A percentile compares a stretch with the other conserved stretches of the same genome.
Conservation (phyloP, 2,797 vertebrate genomes). For the Malurus leucopterus region DNA sequence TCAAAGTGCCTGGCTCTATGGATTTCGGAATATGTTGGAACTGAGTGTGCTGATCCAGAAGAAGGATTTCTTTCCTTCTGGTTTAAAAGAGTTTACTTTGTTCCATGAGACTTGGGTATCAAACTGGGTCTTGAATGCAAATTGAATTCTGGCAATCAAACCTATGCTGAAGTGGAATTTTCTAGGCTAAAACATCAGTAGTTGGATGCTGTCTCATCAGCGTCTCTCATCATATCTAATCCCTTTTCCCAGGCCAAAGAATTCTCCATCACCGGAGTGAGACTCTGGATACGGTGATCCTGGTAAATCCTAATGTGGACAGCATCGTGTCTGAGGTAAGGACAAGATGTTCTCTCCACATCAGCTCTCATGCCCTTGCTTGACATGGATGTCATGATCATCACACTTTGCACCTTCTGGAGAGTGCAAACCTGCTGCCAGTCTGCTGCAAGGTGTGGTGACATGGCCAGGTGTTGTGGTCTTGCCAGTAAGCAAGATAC, state of each 20-base stretch:
- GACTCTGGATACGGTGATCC: slow-evolving; percentile 85
- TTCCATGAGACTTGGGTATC: background rate
- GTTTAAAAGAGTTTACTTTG: background rate
- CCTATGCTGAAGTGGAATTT: background rate
- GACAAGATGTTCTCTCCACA: background rate
- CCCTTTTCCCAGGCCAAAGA: slow-evolving; percentile 82
- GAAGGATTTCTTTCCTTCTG: background rate
- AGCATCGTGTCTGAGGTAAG: slow-evolving; percentile 85
- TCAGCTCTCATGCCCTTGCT: background rate
- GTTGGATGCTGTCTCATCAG: background rate
- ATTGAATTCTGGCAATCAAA: background rate
- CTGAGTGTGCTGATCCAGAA: background rate
- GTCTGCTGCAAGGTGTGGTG: background rate
- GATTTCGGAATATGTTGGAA: background rate
- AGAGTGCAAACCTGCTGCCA: background rate
- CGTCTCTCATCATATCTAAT: background rate
- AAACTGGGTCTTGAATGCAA: background rate
- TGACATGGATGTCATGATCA: background rate
- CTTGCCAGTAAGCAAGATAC: background rate
- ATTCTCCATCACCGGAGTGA: slow-evolving; percentile 88
- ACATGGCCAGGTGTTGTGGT: background rate
- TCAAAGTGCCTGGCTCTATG: background rate
- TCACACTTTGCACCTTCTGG: background rate
- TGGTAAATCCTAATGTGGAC: slow-evolving; percentile 89
- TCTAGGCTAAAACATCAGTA: background rate